These are phyloP conservation scores for Alectoris magna DNA, from an alignment of 2,797 vertebrate species.

Conservation along the genomic window DNA sequence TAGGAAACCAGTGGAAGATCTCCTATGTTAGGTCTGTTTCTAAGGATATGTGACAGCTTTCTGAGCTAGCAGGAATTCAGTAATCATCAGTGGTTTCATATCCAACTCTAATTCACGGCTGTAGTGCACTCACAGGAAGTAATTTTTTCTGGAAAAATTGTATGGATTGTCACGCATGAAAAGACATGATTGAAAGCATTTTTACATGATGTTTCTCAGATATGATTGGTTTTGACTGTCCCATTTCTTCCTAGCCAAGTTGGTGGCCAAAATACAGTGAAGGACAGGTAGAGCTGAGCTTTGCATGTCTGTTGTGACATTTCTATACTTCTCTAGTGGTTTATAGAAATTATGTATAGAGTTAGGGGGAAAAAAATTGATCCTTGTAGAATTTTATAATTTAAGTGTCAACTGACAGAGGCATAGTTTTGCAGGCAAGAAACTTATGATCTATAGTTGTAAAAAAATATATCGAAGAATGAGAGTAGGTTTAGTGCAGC, in stretches of 20 bases:
- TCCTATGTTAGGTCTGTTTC: background rate
- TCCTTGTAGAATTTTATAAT: background rate
- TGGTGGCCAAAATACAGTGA: accelerated
- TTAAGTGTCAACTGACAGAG: background rate
- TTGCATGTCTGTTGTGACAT: accelerated
- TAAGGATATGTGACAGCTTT: background rate
- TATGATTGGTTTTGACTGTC: background rate
- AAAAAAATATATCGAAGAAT: background rate
- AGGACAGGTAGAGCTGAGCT: background rate
- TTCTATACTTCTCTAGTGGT: background rate
- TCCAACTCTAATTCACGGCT: background rate
- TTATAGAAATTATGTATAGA: background rate
- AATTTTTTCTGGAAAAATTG: background rate
- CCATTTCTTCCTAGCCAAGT: background rate
- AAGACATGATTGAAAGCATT: background rate
- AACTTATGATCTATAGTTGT: background rate
- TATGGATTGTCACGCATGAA: background rate
- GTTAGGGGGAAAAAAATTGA: background rate
- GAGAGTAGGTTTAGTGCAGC: background rate
- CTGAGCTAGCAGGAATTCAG: background rate
- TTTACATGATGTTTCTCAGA: background rate
- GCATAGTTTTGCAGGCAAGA: background rate
- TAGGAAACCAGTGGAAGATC: background rate
- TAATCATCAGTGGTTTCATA: background rate
- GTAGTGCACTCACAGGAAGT: background rate